A percentile compares a stretch with the other conserved stretches of the same genome.
Conservation (phyloP, 2,888 invertebrate species). For the Tipula helvola region DNA sequence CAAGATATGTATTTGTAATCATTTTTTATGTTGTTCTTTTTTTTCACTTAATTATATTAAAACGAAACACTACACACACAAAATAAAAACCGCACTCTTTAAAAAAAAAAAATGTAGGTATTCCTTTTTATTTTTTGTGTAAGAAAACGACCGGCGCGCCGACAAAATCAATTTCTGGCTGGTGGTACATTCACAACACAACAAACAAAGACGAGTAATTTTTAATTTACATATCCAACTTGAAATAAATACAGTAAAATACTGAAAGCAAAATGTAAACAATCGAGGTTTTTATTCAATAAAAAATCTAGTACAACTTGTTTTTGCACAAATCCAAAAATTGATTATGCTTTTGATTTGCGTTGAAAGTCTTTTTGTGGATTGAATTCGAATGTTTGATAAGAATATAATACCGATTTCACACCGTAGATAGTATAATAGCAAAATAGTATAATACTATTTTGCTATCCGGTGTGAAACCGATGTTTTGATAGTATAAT, state of each 20-base stretch:
- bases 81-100: background rate
- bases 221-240: background rate
- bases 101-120: background rate
- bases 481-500: too few relatives aligned
- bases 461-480: too few relatives aligned
- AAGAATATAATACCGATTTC: too few relatives aligned
- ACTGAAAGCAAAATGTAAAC: background rate
- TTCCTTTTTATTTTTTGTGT: background rate
- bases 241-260: background rate
- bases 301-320: background rate
- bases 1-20: slow-evolving; percentile 43
- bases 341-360: background rate
- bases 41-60: background rate
- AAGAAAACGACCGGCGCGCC: background rate
- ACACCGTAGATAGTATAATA: too few relatives aligned
- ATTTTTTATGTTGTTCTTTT: background rate
- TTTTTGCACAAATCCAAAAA: background rate
- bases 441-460: too few relatives aligned
- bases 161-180: background rate
- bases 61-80: background rate
- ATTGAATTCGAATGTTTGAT: background rate
- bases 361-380: background rate
- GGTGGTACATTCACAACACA: background rate
- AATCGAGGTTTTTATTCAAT: background rate
- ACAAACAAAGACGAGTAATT: background rate